Base-by-base conservation (phyloP, 2,113 vertebrate genomes). In the Melanostigma gelatinosum region DNA sequence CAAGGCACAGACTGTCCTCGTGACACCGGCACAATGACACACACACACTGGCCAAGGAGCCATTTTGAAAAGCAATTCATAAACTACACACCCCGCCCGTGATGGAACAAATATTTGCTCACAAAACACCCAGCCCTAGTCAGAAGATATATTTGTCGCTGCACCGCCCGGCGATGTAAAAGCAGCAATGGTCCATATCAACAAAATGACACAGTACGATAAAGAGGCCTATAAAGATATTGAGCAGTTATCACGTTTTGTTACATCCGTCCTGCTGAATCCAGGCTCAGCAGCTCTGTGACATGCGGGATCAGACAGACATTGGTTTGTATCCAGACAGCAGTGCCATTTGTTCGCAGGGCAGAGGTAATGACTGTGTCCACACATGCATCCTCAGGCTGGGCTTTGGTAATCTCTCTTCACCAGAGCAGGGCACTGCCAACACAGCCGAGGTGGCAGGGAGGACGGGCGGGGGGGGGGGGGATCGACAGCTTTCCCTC, bases 341-440 rank as follows among this genome's bases (percentile, higher is more conserved):
- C 77, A 78, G 73, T 22, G 73, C 84, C 70, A 82, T 91, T 91
- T 89, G 90, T 92, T 89, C 86, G 84, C 76, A 66, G 85, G 87
- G 75, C 76, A 82, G 89, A 87, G 87, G 90, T 92, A 91, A 93
- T 92, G 89, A 91, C 82, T 88, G 86, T 89, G 87, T 88, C 91
- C 90, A 87, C 88, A 92, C 91, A 92, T 79, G 83, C 78, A 80
- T 90, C 91, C 91, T 78, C 82, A n/a, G 92, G 91, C 93, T 77
- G 86, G 62, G 90, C 81, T 92, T 93, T 91, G 75, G 87, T 92
- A 93, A 94, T 94, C 91, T 92, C 88, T 86, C 87, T 82, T 84
- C 83, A 80, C 89, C 91, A 92, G 91, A 92, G 89, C 52, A 67
- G 16, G 82, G 67, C 80, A 77, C 72, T 87, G 87, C 91, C 89